These are phyloP conservation scores for Ganaspis sp. DNA, from an alignment of 1,140 invertebrate species.

Conservation along the genomic window DNA sequence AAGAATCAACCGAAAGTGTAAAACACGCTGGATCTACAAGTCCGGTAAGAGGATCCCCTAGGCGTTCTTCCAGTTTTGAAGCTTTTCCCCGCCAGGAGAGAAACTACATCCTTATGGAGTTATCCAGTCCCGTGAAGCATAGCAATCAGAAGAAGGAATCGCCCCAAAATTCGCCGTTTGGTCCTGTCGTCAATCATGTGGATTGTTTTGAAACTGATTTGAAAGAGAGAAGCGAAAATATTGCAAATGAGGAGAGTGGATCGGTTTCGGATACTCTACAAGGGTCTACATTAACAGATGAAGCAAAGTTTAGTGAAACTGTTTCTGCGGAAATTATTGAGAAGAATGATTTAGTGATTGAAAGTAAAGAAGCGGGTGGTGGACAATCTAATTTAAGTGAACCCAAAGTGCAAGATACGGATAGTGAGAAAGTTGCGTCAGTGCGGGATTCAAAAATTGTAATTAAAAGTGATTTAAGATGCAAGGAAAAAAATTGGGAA, in stretches of 20 bases:
- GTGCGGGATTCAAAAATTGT: background rate
- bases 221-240: background rate
- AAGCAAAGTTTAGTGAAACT: background rate
- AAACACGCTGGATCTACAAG: background rate
- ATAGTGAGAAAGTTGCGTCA: background rate
- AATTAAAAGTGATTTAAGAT: conserved; percentile 60
- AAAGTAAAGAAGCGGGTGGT: background rate
- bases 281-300: background rate
- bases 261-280: background rate
- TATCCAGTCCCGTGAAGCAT: conserved; percentile 51
- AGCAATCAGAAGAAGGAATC: background rate
- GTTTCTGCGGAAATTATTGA: too few species aligned
- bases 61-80: conserved; percentile 45
- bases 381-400: background rate
- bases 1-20: background rate
- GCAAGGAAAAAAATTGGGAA: conserved; percentile 74
- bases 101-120: conserved; percentile 60
- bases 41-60: background rate
- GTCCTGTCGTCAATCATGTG: background rate
- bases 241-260: background rate
- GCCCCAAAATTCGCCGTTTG: background rate
- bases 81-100: conserved; percentile 56
- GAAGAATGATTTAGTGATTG: background rate
- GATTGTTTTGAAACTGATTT: background rate
- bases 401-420: background rate